Evolutionary conservation across 2,113 vertebrate species (phyloP).

Genomic region (Bombycilla garrulus): DNA sequence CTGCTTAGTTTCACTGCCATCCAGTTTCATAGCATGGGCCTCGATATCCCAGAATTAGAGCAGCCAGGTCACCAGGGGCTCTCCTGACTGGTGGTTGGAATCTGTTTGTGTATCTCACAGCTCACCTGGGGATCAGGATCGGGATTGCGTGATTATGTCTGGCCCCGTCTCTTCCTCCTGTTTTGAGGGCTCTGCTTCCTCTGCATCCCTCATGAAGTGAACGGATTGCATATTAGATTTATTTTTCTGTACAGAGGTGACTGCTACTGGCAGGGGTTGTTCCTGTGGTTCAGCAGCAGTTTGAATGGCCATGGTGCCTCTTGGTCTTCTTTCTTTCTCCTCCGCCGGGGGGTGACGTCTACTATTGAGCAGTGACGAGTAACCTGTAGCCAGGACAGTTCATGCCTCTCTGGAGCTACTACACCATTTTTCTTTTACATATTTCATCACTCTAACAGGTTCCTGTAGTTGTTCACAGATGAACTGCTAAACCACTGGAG

Average conservation of each 20-base stretch:
- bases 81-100: not conserved
- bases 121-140: fast-evolving
- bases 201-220: not conserved
- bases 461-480: not conserved
- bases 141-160: fast-evolving
- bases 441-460: not conserved
- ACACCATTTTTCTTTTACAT: not conserved
- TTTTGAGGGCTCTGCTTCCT: not conserved
- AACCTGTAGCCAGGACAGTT: not conserved
- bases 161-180: not conserved
- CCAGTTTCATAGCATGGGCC: not conserved
- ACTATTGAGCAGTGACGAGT: not conserved
- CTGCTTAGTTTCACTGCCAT: not conserved
- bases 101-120: not conserved
- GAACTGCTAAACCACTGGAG: not conserved
- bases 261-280: not conserved
- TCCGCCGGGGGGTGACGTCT: not conserved
- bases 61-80: not conserved
- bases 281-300: not conserved
- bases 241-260: not conserved
- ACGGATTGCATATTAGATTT: not conserved
- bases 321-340: not conserved
- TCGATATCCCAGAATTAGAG: not conserved
- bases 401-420: not conserved
- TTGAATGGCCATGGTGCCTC: not conserved